phyloP scores from a whole-genome alignment of 2,113 vertebrate genomes.

The Monopterus albus region DNA sequence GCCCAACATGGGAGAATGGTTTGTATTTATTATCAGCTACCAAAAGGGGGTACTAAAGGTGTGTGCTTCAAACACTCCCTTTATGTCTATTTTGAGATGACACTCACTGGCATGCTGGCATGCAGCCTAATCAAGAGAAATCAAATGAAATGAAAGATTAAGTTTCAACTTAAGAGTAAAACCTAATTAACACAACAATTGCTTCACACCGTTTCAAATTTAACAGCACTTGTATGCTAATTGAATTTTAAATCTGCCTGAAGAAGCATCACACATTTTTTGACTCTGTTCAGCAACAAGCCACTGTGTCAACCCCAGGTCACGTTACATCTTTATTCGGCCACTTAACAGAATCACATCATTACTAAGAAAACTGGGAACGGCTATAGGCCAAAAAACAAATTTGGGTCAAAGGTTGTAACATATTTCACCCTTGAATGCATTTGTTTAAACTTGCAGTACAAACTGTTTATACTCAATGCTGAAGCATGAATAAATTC shows the following conservation, averaged over 20 bases:
- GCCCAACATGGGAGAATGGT: slow-evolving; percentile 52
- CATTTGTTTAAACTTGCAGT: slow-evolving; percentile 17
- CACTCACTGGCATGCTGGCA: slow-evolving; percentile 13
- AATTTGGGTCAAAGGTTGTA: slow-evolving; percentile 1
- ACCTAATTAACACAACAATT: neutral
- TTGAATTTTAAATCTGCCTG: slow-evolving; percentile 30
- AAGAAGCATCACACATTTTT: slow-evolving; percentile 42
- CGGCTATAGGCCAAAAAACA: slow-evolving; percentile 3
- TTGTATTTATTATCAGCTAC: slow-evolving; percentile 61
- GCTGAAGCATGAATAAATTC: no score
- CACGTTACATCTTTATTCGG: slow-evolving; percentile 53
- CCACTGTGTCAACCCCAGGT: slow-evolving; percentile 45
- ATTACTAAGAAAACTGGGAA: slow-evolving; percentile 24
- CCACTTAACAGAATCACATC: slow-evolving; percentile 34
- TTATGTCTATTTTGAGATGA: slow-evolving; percentile 56
- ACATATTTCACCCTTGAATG: slow-evolving; percentile 20
- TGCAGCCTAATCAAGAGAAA: slow-evolving; percentile 37
- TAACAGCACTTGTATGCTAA: neutral
- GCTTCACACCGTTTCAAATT: neutral
- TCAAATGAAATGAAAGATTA: slow-evolving; percentile 23
- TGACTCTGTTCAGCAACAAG: slow-evolving; percentile 53
- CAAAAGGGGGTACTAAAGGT: slow-evolving; percentile 55
- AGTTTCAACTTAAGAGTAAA: neutral
- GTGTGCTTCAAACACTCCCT: slow-evolving; percentile 52
- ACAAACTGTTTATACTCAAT: no score